Percentiles rank a stretch among this genome's conserved stretches.
Evolutionary conservation across 30 jellyfish, hydroid and myxozoan genomes (phyloP).

Genomic region (Hydra vulgaris): DNA sequence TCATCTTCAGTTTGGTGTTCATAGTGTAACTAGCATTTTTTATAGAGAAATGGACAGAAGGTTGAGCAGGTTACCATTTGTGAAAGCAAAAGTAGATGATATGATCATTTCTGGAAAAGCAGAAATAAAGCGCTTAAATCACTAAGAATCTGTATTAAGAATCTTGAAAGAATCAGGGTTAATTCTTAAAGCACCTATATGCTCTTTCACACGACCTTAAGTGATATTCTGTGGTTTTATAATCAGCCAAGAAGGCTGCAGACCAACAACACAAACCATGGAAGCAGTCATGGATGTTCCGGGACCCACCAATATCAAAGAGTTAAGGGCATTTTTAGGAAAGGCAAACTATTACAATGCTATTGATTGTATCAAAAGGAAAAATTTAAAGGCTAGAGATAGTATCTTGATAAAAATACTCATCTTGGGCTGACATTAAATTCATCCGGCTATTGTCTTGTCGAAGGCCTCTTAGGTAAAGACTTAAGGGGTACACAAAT

Average conservation of each 20-base stretch:
- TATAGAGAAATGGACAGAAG: slow-evolving; percentile 29
- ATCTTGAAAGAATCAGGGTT: slow-evolving; percentile 15
- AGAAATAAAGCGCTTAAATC: slow-evolving; percentile 3
- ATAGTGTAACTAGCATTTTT: slow-evolving; percentile 23
- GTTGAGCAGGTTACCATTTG: slow-evolving; percentile 14
- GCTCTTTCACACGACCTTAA: slow-evolving; percentile 32
- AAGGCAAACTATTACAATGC: slow-evolving; percentile 30
- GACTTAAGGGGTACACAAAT: too few relatives aligned
- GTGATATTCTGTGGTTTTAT: slow-evolving; percentile 35
- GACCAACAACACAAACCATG: slow-evolving; percentile 25
- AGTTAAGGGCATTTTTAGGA: slow-evolving; percentile 48
- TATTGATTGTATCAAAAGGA: too few relatives aligned
- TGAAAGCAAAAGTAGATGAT: slow-evolving; percentile 12
- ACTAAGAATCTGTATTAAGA: slow-evolving; percentile 20
- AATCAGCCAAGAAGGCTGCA: slow-evolving; percentile 26
- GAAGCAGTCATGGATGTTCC: slow-evolving; percentile 28
- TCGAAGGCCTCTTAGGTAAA: too few relatives aligned
- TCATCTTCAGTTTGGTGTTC: slow-evolving; percentile 16
- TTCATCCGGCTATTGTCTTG: too few relatives aligned
- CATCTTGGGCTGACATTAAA: too few relatives aligned
- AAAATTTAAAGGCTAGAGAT: too few relatives aligned
- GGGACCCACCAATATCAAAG: slow-evolving; percentile 39
- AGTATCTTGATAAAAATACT: too few relatives aligned
- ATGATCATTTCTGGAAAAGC: slow-evolving; percentile 19
- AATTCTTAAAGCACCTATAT: slow-evolving; percentile 24